Conservation (phyloP, 2,888 invertebrate genomes). For the Drosophila borealis region DNA sequence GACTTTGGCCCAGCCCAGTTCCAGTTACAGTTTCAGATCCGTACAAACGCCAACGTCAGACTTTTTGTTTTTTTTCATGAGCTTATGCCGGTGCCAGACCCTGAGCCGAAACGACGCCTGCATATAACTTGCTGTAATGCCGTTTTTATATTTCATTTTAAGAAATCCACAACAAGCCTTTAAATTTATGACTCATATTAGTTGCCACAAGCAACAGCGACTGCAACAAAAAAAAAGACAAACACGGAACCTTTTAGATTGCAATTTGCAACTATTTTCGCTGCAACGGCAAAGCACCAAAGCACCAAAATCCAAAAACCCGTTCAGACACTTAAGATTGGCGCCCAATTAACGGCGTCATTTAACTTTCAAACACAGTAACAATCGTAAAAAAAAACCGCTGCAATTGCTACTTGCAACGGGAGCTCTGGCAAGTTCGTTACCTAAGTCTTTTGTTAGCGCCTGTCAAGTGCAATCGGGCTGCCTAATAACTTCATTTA, state of each 20-base stretch:
- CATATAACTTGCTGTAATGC: slow-evolving; percentile 74
- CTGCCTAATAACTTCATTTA: slow-evolving; percentile 73
- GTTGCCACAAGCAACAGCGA: slow-evolving; percentile 41
- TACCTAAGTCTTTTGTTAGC: slow-evolving; percentile 69
- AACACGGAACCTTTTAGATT: slow-evolving; percentile 78
- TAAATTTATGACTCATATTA: slow-evolving; percentile 78
- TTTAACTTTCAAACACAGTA: slow-evolving; percentile 74
- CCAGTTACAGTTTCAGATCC: slow-evolving; percentile 43
- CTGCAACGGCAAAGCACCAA: slow-evolving; percentile 51
- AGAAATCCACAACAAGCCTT: slow-evolving; percentile 63
- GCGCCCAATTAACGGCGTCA: slow-evolving; percentile 75
- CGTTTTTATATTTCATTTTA: slow-evolving; percentile 70
- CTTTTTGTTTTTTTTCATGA: slow-evolving; percentile 16
- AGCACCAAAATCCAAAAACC: slow-evolving; percentile 49
- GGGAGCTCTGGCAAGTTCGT: slow-evolving; percentile 40
- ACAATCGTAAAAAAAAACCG: slow-evolving; percentile 1
- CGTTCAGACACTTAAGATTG: slow-evolving; percentile 55
- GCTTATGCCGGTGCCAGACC: slow-evolving; percentile 55
- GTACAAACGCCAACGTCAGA: slow-evolving; percentile 42
- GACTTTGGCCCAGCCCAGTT: slow-evolving; percentile 71
- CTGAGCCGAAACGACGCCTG: slow-evolving; percentile 62
- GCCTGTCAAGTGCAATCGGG: slow-evolving; percentile 57
- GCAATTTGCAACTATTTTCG: slow-evolving; percentile 78
- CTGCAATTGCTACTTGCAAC: slow-evolving; percentile 38
- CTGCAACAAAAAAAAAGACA: slow-evolving; percentile 37